Percentiles rank a stretch among this genome's conserved stretches.
Conservation (phyloP, 2,888 invertebrate species). For the Chrysolina americana region DNA sequence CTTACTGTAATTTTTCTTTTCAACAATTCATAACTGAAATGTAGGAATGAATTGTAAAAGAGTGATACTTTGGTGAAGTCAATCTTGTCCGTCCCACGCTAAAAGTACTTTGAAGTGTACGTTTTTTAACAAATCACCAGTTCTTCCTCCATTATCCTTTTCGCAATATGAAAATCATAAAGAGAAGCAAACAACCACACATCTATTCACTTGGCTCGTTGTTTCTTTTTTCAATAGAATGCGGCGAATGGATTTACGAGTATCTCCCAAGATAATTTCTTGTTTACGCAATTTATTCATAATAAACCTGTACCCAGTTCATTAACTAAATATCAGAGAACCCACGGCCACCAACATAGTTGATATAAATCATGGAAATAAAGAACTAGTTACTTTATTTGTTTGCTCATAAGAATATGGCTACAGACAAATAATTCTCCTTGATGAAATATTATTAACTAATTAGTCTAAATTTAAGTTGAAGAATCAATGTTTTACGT, state of each 20-base stretch:
- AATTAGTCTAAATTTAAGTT: too few relatives aligned
- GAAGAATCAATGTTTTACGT: too few relatives aligned
- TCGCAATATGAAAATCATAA: neutral
- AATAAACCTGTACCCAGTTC: conserved; percentile 33
- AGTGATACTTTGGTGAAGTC: too few relatives aligned
- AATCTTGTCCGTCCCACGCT: too few relatives aligned
- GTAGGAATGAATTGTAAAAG: too few relatives aligned
- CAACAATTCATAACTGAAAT: too few relatives aligned
- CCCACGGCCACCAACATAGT: conserved; percentile 31
- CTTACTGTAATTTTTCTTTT: too few relatives aligned
- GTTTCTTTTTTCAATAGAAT: neutral
- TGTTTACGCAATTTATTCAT: conserved; percentile 24
- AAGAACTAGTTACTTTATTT: conserved; percentile 20
- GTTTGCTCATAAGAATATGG: neutral
- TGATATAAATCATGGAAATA: conserved; percentile 26
- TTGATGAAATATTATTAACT: too few relatives aligned
- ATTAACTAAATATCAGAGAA: conserved; percentile 33
- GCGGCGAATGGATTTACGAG: conserved; percentile 15
- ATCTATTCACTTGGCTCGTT: neutral
- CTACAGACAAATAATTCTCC: neutral
- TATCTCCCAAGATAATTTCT: conserved; percentile 17
- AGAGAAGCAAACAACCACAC: neutral
- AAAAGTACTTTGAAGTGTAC: too few relatives aligned
- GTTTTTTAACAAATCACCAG: neutral
- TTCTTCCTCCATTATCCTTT: neutral